Base-by-base conservation (phyloP, 23 tunicate species). In the Ciona savignyi region DNA sequence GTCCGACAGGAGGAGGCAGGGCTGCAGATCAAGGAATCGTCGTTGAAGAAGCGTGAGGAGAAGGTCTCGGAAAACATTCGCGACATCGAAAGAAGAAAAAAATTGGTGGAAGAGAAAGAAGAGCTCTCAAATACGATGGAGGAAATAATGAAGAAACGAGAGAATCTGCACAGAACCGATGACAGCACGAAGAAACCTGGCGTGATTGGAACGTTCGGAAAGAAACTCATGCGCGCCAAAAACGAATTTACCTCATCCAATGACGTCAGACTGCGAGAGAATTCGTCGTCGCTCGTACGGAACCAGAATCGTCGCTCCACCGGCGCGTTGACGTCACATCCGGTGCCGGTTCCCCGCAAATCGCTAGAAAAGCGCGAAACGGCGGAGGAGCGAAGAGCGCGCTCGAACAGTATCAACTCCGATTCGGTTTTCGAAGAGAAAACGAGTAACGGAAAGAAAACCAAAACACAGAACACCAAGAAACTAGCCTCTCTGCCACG, bases 1-100 rank as follows among this genome's bases (percentile, higher is more conserved):
- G 86, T 90, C 6, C 49, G 64, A 30, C 89, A 90, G 51, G 97
- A 90, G 26, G 97, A 90, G 63, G 89, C 83, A 0, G 97, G 89
- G 64, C 66, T 83, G 3, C 81, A 81, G 2, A 74, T 90, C 0
- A 90, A 90, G 48, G 90, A 83, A 60, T 76, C 67, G 23, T 75
- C 85, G 2, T 65, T 87, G 70, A 71, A 75, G 1, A 87, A 87
- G 49, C 66, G 95, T 31, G 95, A 87, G 65, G 78, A 33, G 11
- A 34, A 31, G 27, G 62, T 87, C 1, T 70, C 95, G 9, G 78
- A 81, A 27, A 80, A 73, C 22, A 64, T 87, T 30, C 73, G 81
- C 71, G 72, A 71, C 49, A 81, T 87, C 51, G 95, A 87, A 66
- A 67, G 79, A 29, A 68, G 95, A 51, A 63, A 75, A 42, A 76